phyloP scores from a whole-genome alignment of 2,888 invertebrate genomes.

The Caenorhabditis wallacei region DNA sequence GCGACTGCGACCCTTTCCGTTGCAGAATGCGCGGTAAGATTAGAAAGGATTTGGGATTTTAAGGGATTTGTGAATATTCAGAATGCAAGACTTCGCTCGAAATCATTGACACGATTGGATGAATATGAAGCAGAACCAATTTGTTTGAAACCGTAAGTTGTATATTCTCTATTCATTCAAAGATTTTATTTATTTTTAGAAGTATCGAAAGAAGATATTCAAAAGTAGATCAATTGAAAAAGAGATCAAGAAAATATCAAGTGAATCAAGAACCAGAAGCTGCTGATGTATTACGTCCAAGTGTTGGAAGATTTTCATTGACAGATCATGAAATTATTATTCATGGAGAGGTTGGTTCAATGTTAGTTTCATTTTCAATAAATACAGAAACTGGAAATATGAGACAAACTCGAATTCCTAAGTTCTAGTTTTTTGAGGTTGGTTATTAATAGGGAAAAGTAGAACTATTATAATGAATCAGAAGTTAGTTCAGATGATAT shows the following conservation, averaged over 20 bases:
- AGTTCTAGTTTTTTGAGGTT: no score
- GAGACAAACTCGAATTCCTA: no score
- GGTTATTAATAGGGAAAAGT: no score
- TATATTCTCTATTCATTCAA: no score
- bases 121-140: slow-evolving; percentile 66
- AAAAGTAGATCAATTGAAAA: slow-evolving; percentile 67
- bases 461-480: no score
- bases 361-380: neutral
- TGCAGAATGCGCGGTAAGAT: slow-evolving; percentile 39
- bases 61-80: neutral
- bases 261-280: slow-evolving; percentile 65
- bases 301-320: slow-evolving; percentile 59
- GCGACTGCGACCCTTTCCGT: slow-evolving; percentile 41
- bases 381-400: neutral
- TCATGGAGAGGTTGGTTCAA: slow-evolving; percentile 55
- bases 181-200: slow-evolving; percentile 35
- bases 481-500: no score
- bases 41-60: neutral
- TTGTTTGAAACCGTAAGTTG: slow-evolving; percentile 58
- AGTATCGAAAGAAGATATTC: slow-evolving; percentile 70
- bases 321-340: slow-evolving; percentile 63
- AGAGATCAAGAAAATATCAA: slow-evolving; percentile 60
- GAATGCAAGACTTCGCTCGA: slow-evolving; percentile 64
- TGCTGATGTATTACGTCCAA: slow-evolving; percentile 59
- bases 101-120: slow-evolving; percentile 75